Base-by-base conservation (phyloP, 2,888 invertebrate species). In the Tetheella fluctuosa region DNA sequence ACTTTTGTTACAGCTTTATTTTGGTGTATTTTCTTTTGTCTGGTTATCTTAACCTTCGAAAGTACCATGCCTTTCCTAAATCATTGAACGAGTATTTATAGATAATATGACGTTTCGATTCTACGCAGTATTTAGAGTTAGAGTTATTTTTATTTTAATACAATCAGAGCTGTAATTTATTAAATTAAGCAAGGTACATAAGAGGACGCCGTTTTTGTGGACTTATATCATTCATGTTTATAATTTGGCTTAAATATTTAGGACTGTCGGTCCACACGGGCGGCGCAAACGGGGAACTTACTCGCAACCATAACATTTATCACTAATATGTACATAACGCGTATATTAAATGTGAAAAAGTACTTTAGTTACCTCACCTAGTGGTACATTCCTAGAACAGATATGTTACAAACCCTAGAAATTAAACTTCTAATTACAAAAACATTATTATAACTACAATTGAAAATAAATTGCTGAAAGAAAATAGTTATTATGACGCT, bases 281-380 rank as follows among this genome's bases (percentile, higher is more conserved):
- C 10, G 42, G 42, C 37, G 37, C 42, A 34, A 34, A 34, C 55
- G 20, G 20, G 54, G 20, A 55, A 70, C 73, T 75, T 79, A 81
- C 64, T 79, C 71, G 71, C 82, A 80, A 84, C 76, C 80, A 74
- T 62, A 65, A 63, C 81, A 80, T 81, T 80, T 85, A 88, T 74
- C 74, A 82, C 89, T 90, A 90, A 88, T 90, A 90, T 90, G 81
- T 90, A 90, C 90, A 90, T 84, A 85, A 86, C 76, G 77, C 77
- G 79, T 81, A 80, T 68, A 54, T 23, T 37, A 52, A 30, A 12
- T 57, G n/a, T 52, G 37, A 58, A 23, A 28, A 34, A 48, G 55
- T 34, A 34, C 34, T 34, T 30, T 55, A 42, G 57, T 23, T 42
- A 42, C 20, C 23, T 17, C 23, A 57, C 23, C 59, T 28, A 54